Evolutionary conservation across 2,888 invertebrate species (phyloP), one percentile per base, ranked within the genome.

Genomic region (Tachina fera): DNA sequence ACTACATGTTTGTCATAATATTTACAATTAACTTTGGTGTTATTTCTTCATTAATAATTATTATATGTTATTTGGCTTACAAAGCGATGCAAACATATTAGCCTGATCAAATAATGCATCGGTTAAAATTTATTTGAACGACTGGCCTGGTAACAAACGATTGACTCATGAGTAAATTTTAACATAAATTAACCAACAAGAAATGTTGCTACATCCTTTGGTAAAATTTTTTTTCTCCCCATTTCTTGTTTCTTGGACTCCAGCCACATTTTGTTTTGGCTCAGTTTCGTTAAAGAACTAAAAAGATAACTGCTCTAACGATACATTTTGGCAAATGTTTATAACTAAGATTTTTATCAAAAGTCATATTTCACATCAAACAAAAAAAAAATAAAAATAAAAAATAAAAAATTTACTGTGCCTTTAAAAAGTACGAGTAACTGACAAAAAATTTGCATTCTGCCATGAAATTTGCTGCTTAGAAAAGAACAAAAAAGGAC

Each of bases 201-300:
- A 31, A 31, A 31, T 31, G 5, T 31, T 31, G 31, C 31, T 31
- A 4, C 31, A 3, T 31, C 31, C 31, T 31, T 31, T 31, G 2
- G 31, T 31, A 31, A 31, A 31, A 31, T 3, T 31, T 31, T 31
- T 31, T 3, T 4, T 4, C 4, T 31, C 4, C 31, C 31, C 5
- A 14, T 51, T 74, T 51, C 22, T 14, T 16, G 16, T 10, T 43
- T 31, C 4, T 60, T 72, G 72, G 72, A 60, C 39, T 49, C 4
- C 60, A 49, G 72, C 72, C 72, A 72, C 31, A 47, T 49, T 31
- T 31, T 39, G 2, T 14, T 60, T 72, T 72, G 72, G 72, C 72
- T 58, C n/a, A 45, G 31, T n/a, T 58, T 58, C 10, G 8, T 71
- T 71, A 49, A 60, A 72, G 19, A 8, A 13, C 16, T 16, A 39